A percentile compares a stretch with the other conserved stretches of the same genome.
Evolutionary conservation across 2,888 invertebrate genomes (phyloP).

Genomic region (Orthonevra nobilis): DNA sequence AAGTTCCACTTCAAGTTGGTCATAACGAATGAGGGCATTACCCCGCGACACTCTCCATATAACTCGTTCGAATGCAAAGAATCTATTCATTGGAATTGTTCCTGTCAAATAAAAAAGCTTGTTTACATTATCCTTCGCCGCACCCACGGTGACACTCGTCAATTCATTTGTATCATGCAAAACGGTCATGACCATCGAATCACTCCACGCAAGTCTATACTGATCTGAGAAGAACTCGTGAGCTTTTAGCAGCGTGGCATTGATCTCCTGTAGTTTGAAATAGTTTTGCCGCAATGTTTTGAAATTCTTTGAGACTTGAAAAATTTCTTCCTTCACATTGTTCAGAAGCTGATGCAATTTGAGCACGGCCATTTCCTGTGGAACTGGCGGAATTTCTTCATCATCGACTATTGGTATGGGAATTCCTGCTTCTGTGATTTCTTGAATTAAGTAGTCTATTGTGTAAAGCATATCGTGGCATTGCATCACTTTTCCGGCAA

Average conservation of each 20-base stretch:
- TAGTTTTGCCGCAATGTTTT: slow-evolving; percentile 64
- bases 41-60: slow-evolving; percentile 97
- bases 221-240: slow-evolving; percentile 71
- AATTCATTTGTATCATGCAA: slow-evolving; percentile 72
- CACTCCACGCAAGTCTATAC: slow-evolving; percentile 73
- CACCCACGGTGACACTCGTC: background rate
- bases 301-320: slow-evolving; percentile 71
- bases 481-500: slow-evolving; percentile 67
- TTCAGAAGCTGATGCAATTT: slow-evolving; percentile 50
- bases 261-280: slow-evolving; percentile 71
- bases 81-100: slow-evolving; percentile 93
- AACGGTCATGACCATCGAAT: slow-evolving; percentile 71
- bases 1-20: slow-evolving; percentile 91
- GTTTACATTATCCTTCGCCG: too few species aligned
- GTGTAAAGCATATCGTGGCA: slow-evolving; percentile 74
- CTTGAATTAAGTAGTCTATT: slow-evolving; percentile 70
- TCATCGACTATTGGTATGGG: slow-evolving; percentile 73
- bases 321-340: slow-evolving; percentile 69
- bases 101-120: slow-evolving; percentile 93
- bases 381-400: slow-evolving; percentile 25
- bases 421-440: slow-evolving; percentile 67
- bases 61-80: slow-evolving; percentile 96
- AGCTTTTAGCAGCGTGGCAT: slow-evolving; percentile 72
- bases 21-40: slow-evolving; percentile 94
- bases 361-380: slow-evolving; percentile 68